These are phyloP conservation scores for Erethizon dorsatum DNA, from an alignment of 2,797 vertebrate genomes.

Conservation along the genomic window DNA sequence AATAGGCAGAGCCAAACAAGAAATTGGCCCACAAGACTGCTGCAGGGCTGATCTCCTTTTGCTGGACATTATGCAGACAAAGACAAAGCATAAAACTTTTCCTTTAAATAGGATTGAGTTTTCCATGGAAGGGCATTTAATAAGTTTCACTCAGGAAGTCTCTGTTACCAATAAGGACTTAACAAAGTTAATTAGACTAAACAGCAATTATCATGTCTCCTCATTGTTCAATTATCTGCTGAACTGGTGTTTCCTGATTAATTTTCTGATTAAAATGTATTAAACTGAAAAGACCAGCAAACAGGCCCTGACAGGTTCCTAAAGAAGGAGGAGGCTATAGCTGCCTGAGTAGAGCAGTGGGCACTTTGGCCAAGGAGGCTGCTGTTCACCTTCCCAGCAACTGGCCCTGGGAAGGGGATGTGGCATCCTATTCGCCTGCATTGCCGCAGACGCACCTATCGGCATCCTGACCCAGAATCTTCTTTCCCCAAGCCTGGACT, in stretches of 20 bases:
- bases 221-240: constrained; percentile 92
- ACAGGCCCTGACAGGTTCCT: constrained; percentile 82
- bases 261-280: constrained; percentile 92
- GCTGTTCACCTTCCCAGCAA: neutral
- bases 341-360: neutral
- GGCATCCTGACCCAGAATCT: fast-evolving
- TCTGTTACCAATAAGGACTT: constrained; percentile 92
- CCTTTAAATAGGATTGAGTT: constrained; percentile 85
- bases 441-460: neutral
- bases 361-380: neutral
- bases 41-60: neutral
- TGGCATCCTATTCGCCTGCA: fast-evolving
- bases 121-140: constrained; percentile 87
- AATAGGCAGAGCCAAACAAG: neutral
- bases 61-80: constrained; percentile 32
- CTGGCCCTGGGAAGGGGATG: neutral
- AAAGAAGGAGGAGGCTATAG: constrained; percentile 55
- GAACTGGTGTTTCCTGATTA: constrained; percentile 92
- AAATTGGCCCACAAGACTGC: neutral
- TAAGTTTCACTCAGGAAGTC: constrained; percentile 90
- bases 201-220: constrained; percentile 91
- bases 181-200: constrained; percentile 93
- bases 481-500: neutral
- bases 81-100: constrained; percentile 72
- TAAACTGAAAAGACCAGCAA: constrained; percentile 87